These are phyloP conservation scores for Oxyscelio sp. DNA, from an alignment of 2,888 invertebrate genomes.

Conservation along the genomic window DNA sequence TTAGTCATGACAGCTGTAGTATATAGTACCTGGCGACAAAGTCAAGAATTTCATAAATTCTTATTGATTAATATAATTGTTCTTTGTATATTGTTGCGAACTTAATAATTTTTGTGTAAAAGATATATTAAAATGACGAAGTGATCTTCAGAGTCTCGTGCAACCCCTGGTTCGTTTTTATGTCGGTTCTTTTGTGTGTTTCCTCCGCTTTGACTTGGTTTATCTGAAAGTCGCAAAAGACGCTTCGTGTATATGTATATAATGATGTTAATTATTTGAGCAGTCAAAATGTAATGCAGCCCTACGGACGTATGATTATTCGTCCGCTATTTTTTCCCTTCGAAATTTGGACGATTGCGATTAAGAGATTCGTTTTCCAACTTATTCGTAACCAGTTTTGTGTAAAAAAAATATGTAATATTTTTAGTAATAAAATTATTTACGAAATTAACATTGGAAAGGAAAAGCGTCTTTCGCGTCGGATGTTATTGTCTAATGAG, in stretches of 20 bases:
- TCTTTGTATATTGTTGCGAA: slow-evolving; percentile 38
- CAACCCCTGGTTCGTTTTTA: too few species aligned
- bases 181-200: too few species aligned
- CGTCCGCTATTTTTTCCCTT: too few species aligned
- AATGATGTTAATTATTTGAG: slow-evolving; percentile 16
- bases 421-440: slow-evolving; percentile 23
- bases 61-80: too few species aligned
- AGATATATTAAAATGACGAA: slow-evolving; percentile 6
- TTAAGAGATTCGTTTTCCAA: background rate
- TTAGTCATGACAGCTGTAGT: too few species aligned
- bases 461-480: slow-evolving; percentile 38
- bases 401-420: slow-evolving; percentile 24
- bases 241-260: slow-evolving; percentile 49
- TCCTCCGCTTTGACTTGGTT: background rate
- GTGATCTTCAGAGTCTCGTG: too few species aligned
- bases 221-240: slow-evolving; percentile 18
- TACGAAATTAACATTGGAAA: background rate
- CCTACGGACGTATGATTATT: too few species aligned
- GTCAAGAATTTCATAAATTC: too few species aligned
- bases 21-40: too few species aligned
- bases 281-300: too few species aligned
- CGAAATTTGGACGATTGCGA: too few species aligned
- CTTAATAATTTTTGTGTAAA: slow-evolving; percentile 25
- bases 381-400: background rate
- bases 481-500: slow-evolving; percentile 26